Evolutionary conservation across 2,888 invertebrate genomes (phyloP).

Genomic region (Leptarthrus brevirostris): DNA sequence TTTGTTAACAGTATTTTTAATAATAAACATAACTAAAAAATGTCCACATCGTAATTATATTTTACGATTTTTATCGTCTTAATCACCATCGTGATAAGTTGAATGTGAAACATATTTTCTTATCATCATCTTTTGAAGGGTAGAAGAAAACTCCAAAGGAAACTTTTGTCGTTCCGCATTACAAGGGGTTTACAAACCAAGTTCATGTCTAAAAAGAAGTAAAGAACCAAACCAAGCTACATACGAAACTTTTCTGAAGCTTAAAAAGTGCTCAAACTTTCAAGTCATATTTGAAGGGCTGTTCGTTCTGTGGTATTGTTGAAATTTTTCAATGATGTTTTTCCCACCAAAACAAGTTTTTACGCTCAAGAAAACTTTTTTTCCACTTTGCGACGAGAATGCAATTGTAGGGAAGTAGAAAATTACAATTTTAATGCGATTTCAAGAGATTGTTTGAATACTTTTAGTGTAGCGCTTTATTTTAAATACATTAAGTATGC

Average conservation of each 20-base stretch:
- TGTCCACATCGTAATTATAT: too few species aligned
- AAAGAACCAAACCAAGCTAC: constrained; percentile 18
- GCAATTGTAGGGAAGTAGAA: constrained; percentile 29
- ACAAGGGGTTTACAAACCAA: constrained; percentile 18
- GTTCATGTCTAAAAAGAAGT: constrained; percentile 12
- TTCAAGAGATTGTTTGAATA: constrained; percentile 31
- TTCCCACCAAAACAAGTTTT: constrained; percentile 15
- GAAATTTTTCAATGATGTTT: constrained; percentile 35
- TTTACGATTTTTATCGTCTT: too few species aligned
- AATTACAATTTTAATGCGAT: constrained; percentile 35
- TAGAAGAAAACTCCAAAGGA: neutral
- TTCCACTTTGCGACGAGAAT: neutral
- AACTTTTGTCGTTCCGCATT: neutral
- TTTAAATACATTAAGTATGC: neutral
- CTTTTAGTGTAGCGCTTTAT: constrained; percentile 4
- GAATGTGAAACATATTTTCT: too few species aligned
- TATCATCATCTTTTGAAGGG: too few species aligned
- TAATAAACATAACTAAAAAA: too few species aligned
- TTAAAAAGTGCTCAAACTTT: constrained; percentile 34
- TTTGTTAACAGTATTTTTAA: too few species aligned
- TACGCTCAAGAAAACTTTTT: neutral
- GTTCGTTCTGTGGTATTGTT: constrained; percentile 4
- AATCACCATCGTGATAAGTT: too few species aligned
- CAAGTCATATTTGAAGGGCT: constrained; percentile 23
- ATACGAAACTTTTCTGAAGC: constrained; percentile 9